Evolutionary conservation across 2,113 vertebrate species (phyloP), one percentile per base, ranked within the genome.

Genomic region (Ptilorrhoa leucosticta): DNA sequence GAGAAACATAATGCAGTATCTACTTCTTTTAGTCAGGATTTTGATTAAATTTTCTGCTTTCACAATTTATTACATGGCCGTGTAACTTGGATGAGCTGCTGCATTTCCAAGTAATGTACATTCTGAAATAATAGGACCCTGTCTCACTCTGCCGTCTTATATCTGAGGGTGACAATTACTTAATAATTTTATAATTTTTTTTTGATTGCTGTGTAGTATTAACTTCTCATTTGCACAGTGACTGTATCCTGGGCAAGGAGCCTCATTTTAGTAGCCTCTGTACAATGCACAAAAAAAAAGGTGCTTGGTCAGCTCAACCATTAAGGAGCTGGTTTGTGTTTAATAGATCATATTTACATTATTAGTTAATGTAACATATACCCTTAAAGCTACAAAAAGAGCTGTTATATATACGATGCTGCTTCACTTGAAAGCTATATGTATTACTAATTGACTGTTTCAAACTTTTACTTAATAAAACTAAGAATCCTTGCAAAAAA

Each of bases 11-110:
- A 69, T 69, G 48, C 48, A 23, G 8, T 60, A 89, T 71, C 40
- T 89, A 27, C 66, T 78, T 54, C 14, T 58, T 96, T 57, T 89
- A 82, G 81, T 75, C 50, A 42, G 24, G 40, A 68, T 78, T 93
- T 94, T 91, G 40, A 82, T 82, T 78, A 75, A 39, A 58, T 85
- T 93, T 95, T 89, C 66, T 89, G 37, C 58, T 93, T 72, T 88
- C 58, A 57, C n/a, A 72, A 27, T 83, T 90, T 93, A 69, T 84
- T 90, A 50, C 3, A 10, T 39, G 23, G 4, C 70, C 72, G 4
- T 57, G 15, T 85, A 76, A 57, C 48, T 57, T 70, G 24, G 27
- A 89, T 47, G 35, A 69, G 33, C 31, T 76, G 6, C 77, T 87
- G 24, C 45, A 70, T 72, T 85, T 89, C 26, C 21, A 94, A 45